Base-by-base conservation (phyloP, 1,140 invertebrate species). In the Leptopilina clavipes region DNA sequence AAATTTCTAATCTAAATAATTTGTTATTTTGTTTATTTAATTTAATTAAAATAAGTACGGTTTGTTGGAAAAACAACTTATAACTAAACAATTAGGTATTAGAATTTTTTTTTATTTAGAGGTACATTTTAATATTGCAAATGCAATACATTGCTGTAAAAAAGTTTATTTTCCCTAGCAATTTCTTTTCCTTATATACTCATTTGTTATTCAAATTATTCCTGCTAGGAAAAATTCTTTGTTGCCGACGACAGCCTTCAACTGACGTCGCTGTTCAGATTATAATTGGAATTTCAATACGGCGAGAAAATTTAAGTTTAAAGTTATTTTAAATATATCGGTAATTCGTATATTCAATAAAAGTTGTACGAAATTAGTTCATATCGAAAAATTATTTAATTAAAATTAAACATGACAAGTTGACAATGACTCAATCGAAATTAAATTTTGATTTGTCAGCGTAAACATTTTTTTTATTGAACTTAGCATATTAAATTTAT, bases 161-260 rank as follows among this genome's bases (percentile, higher is more conserved):
- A n/a, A 65, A 65, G 12, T 65, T 65, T 31, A 65, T 31, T 65
- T 65, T 65, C 59, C 25, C 22, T 9, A 40, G 59, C 59, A 31
- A 65, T 65, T 65, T 65, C 59, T 65, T 65, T 65, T 65, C 11
- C 59, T 31, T 65, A 65, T 31, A 65, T 65, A 65, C 59, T 65
- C 12, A 65, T 65, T 65, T 65, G 59, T 65, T 65, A 65, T 65
- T 65, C 59, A 65, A 65, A 65, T 65, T 65, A 65, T n/a, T 25
- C 19, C 59, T 65, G 59, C 22, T 31, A 31, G 59, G 59, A n/a
- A 65, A 54, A 65, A 65, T 65, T 65, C 59, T 65, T 65, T 65
- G 59, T 65, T 65, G 59, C 22, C 59, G 22, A n/a, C 22, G 59
- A 65, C 59, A 65, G 59, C 59, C 59, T 59, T 59, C 22, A 59